A percentile compares a stretch with the other conserved stretches of the same genome.
These are phyloP conservation scores for Dysidea cf. avara DNA, from an alignment of 37 sponge, comb jelly and placozoan species.

Conservation along the genomic window DNA sequence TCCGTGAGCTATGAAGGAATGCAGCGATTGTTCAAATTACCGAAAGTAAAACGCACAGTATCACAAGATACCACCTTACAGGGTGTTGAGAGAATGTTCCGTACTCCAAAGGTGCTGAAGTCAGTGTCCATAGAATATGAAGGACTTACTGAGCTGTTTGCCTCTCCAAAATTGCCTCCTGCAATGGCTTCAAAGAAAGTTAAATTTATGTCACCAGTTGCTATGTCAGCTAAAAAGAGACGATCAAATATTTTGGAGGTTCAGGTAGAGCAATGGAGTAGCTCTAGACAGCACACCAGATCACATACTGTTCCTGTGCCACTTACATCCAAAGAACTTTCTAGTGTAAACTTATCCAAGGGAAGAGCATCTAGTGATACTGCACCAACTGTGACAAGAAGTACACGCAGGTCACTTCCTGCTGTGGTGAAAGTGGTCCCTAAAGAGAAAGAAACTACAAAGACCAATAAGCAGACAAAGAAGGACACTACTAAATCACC, in stretches of 20 bases:
- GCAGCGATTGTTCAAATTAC: not conserved
- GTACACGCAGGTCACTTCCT: no score
- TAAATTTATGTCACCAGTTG: slow-evolving; percentile 46
- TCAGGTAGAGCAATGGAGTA: no score
- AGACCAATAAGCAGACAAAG: not conserved
- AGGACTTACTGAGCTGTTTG: slow-evolving; percentile 20
- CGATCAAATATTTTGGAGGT: no score
- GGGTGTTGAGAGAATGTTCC: slow-evolving; percentile 21
- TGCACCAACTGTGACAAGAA: no score
- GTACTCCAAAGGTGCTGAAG: slow-evolving; percentile 18
- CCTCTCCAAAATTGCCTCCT: not conserved
- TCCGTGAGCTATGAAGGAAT: not conserved
- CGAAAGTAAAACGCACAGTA: not conserved
- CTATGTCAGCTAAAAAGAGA: slow-evolving; percentile 39
- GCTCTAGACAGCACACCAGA: slow-evolving; percentile 2
- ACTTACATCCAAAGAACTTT: not conserved
- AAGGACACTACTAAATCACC: not conserved
- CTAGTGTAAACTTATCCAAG: not conserved
- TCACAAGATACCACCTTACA: slow-evolving; percentile 1
- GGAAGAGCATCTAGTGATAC: not conserved
- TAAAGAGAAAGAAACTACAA: not conserved
- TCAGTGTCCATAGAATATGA: slow-evolving; percentile 19
- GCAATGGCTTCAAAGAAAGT: not conserved
- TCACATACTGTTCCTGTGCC: not conserved
- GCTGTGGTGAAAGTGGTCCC: no score